phyloP scores from a whole-genome alignment of 2,113 vertebrate genomes.

The Alethe castanea region DNA sequence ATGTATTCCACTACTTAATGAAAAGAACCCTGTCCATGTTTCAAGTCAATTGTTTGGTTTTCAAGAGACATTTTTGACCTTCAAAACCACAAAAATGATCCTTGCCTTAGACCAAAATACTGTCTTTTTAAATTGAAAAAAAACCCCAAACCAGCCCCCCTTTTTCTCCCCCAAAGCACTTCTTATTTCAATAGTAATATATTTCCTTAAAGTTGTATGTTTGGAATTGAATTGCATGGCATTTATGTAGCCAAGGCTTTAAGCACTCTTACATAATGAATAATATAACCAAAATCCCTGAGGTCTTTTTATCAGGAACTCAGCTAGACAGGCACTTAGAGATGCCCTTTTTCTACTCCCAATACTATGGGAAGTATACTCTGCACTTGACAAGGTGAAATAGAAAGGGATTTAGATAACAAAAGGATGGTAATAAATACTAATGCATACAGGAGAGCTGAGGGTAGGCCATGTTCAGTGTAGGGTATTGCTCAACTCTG shows the following conservation, averaged over 20 bases:
- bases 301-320: background rate
- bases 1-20: background rate
- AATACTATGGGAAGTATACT: background rate
- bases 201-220: background rate
- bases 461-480: background rate
- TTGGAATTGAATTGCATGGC: background rate
- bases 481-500: background rate
- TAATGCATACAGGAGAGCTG: background rate
- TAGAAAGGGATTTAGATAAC: background rate
- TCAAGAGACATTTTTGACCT: background rate
- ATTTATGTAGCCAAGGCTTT: background rate
- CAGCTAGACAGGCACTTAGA: background rate
- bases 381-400: background rate
- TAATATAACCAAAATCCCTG: background rate
- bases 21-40: background rate
- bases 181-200: background rate
- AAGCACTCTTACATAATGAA: background rate
- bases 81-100: background rate
- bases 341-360: background rate
- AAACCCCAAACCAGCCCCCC: fast-evolving
- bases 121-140: background rate
- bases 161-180: background rate
- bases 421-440: background rate
- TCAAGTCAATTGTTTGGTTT: background rate
- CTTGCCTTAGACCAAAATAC: background rate